phyloP scores from a whole-genome alignment of 2,797 vertebrate genomes.

The Melanotaenia maccullochi region DNA sequence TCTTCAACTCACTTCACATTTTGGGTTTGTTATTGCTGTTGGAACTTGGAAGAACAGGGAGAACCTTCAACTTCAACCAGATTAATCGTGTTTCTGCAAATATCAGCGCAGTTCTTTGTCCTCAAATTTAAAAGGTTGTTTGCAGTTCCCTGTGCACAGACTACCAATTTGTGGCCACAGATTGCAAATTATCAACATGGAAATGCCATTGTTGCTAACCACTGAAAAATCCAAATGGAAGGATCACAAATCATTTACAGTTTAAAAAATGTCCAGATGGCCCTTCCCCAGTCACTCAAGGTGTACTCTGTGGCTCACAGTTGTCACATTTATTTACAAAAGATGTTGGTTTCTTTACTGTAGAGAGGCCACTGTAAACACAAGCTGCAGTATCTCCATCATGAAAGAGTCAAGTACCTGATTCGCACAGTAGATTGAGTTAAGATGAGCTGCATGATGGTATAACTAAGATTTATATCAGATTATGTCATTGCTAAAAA shows the following conservation, averaged over 20 bases:
- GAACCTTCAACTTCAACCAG: background rate
- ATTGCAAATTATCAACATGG: background rate
- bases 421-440: background rate
- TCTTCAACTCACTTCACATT: background rate
- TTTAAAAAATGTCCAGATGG: background rate
- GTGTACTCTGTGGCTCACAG: background rate
- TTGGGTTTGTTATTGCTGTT: no score
- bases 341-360: background rate
- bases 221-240: background rate
- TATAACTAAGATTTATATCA: background rate
- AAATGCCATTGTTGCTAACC: background rate
- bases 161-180: background rate
- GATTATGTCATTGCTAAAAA: background rate
- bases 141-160: background rate
- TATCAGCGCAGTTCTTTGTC: background rate
- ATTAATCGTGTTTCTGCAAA: background rate
- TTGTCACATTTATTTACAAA: background rate
- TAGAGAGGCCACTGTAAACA: background rate
- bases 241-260: background rate
- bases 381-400: background rate
- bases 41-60: background rate
- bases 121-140: background rate
- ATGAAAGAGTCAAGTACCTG: background rate
- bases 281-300: background rate
- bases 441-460: background rate